A percentile compares a stretch with the other conserved stretches of the same genome.
These are phyloP conservation scores for Drosophila trichaetosa DNA, from an alignment of 2,888 invertebrate genomes.

Conservation along the genomic window DNA sequence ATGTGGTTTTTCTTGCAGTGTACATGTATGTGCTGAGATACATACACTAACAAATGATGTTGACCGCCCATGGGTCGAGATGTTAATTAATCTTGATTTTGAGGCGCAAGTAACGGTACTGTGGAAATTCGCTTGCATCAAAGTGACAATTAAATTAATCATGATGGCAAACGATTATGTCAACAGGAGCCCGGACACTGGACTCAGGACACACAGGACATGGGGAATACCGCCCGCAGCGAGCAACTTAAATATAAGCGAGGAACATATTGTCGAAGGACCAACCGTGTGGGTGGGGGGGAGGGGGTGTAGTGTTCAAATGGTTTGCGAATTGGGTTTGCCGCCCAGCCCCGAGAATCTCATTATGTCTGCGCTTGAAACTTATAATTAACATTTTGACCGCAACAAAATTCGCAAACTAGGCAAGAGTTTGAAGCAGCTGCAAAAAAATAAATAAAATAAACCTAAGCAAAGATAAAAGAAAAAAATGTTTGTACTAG, in stretches of 20 bases:
- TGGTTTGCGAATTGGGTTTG: conserved; percentile 5
- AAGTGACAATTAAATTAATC: conserved; percentile 84
- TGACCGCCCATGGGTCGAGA: conserved; percentile 77
- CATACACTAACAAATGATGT: conserved; percentile 71
- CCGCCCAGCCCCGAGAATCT: conserved; percentile 56
- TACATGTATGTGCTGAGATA: not conserved
- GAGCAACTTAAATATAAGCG: conserved; percentile 15
- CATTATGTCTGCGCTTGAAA: conserved; percentile 70
- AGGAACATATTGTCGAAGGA: conserved; percentile 1
- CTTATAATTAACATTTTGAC: conserved; percentile 79
- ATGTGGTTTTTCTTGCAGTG: not conserved
- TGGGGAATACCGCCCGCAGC: conserved; percentile 39
- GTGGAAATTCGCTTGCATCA: conserved; percentile 61
- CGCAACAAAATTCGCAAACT: conserved; percentile 59
- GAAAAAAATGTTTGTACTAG: conserved; percentile 36
- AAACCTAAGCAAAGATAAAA: conserved; percentile 2
- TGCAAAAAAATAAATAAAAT: not conserved
- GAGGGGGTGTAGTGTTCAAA: not conserved
- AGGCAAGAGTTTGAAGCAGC: conserved; percentile 2
- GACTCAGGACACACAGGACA: conserved; percentile 1
- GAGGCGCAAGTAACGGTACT: conserved; percentile 10
- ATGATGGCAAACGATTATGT: conserved; percentile 80
- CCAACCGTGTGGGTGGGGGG: not conserved
- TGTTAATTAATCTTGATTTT: conserved; percentile 80
- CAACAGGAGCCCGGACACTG: conserved; percentile 62